Evolutionary conservation across 2,797 vertebrate genomes (phyloP), one percentile per base, ranked within the genome.

Genomic region (Danio kyathit): DNA sequence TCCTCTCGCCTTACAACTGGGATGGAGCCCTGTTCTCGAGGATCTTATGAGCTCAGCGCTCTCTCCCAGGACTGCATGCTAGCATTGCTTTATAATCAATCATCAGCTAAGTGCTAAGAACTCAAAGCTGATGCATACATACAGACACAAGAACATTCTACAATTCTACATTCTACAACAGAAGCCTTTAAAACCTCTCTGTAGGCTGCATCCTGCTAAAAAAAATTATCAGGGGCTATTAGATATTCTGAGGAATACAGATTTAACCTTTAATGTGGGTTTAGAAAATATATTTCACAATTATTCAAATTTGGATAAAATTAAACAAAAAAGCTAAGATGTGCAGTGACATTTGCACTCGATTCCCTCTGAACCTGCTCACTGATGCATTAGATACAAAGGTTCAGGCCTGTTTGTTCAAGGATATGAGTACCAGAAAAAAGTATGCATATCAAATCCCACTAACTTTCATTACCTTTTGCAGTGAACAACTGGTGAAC

Each of bases 351-450:
- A 79, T 71, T 79, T 79, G 57, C 67, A 43, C 46, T 79, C 1
- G 1, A 44, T 51, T 69, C 29, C 54, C 46, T n/a, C 8, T 14
- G 65, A 60, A 69, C 38, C 56, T 52, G 16, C 38, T 59, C 41
- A 63, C 38, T 44, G 59, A 64, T 64, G 49, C 69, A 73, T 73
- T 73, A 65, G 59, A 65, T 64, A 65, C 14, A 72, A 72, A 64
- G 38, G 17, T 29, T 14, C 56, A 71, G 66, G 48, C 46, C 4
- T 12, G 46, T 43, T 71, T 61, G 29, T 71, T 54, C 38, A 71
- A 70, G 76, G 66, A 8, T 41, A 49, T n/a, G 65, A n/a, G 56
- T 21, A 11, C 19, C 19, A 67, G 44, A 57, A 75, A 60, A 61
- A 60, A 70, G 61, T 51, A 71, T 79, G 66, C 56, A 63, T 71